Percentiles rank a stretch among this genome's conserved stretches.
These are phyloP conservation scores for Lophius americanus DNA, from an alignment of 2,797 vertebrate species.

Conservation along the genomic window DNA sequence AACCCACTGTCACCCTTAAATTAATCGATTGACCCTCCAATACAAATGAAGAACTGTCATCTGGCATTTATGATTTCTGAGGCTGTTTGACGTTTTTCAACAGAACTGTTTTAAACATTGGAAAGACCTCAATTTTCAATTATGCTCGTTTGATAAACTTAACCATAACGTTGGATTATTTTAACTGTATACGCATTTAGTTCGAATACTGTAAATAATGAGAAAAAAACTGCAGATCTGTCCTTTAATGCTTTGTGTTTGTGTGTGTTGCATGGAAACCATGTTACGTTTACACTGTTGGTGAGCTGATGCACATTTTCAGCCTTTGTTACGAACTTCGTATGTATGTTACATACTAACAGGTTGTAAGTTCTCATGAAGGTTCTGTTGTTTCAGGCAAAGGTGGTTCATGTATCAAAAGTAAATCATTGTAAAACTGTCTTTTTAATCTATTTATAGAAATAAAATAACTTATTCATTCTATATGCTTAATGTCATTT, in stretches of 20 bases:
- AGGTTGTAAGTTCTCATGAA: conserved; percentile 81
- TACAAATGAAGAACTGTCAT: conserved; percentile 1
- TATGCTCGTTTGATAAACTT: not conserved
- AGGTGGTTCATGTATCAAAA: conserved; percentile 84
- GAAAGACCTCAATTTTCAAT: conserved; percentile 9
- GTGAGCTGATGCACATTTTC: conserved; percentile 61
- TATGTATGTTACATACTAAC: not conserved
- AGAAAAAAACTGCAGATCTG: not conserved
- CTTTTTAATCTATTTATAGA: conserved; percentile 86
- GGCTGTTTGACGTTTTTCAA: not conserved
- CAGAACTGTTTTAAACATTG: not conserved
- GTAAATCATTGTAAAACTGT: conserved; percentile 81
- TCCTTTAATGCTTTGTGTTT: conserved; percentile 12
- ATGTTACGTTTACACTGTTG: conserved; percentile 58
- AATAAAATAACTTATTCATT: conserved; percentile 98
- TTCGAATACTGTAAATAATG: too few relatives aligned
- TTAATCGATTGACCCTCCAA: conserved; percentile 12
- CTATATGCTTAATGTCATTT: conserved; percentile 21
- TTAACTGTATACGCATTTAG: conserved; percentile 7
- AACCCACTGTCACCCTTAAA: conserved; percentile 1
- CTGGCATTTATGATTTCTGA: too few relatives aligned
- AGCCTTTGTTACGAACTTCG: conserved; percentile 52
- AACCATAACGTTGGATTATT: not conserved
- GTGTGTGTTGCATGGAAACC: conserved; percentile 20
- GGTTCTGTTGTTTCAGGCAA: conserved; percentile 76